These are phyloP conservation scores for Terebella lapidaria DNA, from an alignment of 2,888 invertebrate species.

Conservation along the genomic window DNA sequence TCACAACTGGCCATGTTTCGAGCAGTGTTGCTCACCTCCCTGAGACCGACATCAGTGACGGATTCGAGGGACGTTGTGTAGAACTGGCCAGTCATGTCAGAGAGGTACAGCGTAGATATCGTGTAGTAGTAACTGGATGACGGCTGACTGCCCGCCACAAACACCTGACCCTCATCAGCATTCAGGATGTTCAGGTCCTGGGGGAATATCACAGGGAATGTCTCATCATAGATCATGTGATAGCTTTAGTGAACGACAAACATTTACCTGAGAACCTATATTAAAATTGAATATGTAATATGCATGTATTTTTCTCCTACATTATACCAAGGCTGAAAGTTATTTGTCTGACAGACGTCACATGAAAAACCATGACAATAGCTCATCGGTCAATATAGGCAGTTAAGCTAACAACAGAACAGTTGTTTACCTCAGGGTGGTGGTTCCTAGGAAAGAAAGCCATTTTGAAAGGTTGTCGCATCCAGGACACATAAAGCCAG, in stretches of 20 bases:
- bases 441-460: background rate
- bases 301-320: too few species aligned
- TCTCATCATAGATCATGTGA: too few species aligned
- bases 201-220: too few species aligned
- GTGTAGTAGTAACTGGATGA: background rate
- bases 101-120: background rate
- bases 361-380: too few species aligned
- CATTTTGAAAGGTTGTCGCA: background rate
- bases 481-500: background rate
- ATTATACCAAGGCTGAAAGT: too few species aligned
- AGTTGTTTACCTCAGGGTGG: background rate
- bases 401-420: too few species aligned
- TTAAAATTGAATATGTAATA: too few species aligned
- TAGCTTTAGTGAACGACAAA: too few species aligned
- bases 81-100: background rate
- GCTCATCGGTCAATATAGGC: too few species aligned
- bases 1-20: background rate
- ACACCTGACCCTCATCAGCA: background rate
- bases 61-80: background rate
- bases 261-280: too few species aligned
- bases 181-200: background rate
- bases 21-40: background rate
- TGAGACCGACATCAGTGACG: background rate
- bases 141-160: background rate
- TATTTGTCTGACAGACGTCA: too few species aligned